phyloP scores from a whole-genome alignment of 2,888 invertebrate genomes.

The Proisotoma minuta region DNA sequence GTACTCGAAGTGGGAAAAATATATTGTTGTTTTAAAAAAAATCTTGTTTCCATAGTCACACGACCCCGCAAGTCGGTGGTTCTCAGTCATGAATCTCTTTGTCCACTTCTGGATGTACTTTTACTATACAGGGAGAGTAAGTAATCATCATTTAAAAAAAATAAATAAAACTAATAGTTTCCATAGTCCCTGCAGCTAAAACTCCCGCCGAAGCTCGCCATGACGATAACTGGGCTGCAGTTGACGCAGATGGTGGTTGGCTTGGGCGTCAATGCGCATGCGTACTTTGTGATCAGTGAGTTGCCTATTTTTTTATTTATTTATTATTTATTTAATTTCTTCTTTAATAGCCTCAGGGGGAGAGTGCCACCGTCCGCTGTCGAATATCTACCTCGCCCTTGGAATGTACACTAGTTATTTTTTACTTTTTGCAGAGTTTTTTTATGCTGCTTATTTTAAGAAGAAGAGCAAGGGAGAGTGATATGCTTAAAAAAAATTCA shows the following conservation, averaged over 20 bases:
- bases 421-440: slow-evolving; percentile 35
- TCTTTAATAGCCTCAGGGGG: slow-evolving; percentile 18
- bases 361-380: slow-evolving; percentile 30
- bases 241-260: slow-evolving; percentile 40
- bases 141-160: neutral
- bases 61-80: slow-evolving; percentile 42
- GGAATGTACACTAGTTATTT: slow-evolving; percentile 38
- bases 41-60: slow-evolving; percentile 2
- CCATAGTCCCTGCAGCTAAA: slow-evolving; percentile 31
- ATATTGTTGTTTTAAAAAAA: neutral
- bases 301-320: no score
- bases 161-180: neutral
- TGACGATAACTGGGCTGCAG: slow-evolving; percentile 37
- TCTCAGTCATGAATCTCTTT: slow-evolving; percentile 40
- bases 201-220: slow-evolving; percentile 29
- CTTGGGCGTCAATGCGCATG: slow-evolving; percentile 33
- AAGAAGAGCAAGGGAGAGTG: slow-evolving; percentile 15
- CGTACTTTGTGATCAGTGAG: slow-evolving; percentile 16
- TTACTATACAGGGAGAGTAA: slow-evolving; percentile 32
- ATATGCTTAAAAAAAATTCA: neutral
- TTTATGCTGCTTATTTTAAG: slow-evolving; percentile 29
- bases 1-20: neutral
- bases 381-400: slow-evolving; percentile 33
- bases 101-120: slow-evolving; percentile 42
- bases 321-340: no score